Evolutionary conservation across 2,113 vertebrate species (phyloP).

Genomic region (Labeo rohita): DNA sequence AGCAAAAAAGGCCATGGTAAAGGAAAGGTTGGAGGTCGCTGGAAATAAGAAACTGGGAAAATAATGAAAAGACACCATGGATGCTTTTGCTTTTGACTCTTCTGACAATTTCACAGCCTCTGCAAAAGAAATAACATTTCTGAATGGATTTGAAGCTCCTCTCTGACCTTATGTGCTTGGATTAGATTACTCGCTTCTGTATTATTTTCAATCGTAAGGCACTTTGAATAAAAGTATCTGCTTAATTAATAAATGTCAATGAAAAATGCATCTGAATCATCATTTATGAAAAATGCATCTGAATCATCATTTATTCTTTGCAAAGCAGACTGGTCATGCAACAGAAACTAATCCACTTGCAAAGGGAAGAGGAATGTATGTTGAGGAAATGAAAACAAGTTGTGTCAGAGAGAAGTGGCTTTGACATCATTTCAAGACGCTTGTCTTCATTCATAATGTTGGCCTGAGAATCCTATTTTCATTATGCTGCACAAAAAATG

Average conservation of each 20-base stretch:
- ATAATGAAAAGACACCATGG: neutral
- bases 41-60: slow-evolving; percentile 70
- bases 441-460: neutral
- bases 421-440: neutral
- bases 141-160: slow-evolving; percentile 15
- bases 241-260: neutral
- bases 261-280: neutral
- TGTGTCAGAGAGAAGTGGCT: neutral
- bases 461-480: neutral
- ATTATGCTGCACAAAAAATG: neutral
- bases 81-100: slow-evolving; percentile 6
- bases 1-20: slow-evolving; percentile 80
- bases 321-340: neutral
- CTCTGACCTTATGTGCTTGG: neutral
- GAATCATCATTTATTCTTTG: neutral
- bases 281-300: neutral
- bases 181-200: neutral
- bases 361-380: neutral
- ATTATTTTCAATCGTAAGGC: neutral
- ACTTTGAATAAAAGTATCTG: neutral
- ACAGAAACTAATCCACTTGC: neutral
- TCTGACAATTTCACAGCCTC: neutral
- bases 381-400: neutral
- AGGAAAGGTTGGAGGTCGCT: slow-evolving; percentile 79
- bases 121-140: neutral